Conservation (phyloP, 2,888 invertebrate genomes). For the Bellardia pandia region DNA sequence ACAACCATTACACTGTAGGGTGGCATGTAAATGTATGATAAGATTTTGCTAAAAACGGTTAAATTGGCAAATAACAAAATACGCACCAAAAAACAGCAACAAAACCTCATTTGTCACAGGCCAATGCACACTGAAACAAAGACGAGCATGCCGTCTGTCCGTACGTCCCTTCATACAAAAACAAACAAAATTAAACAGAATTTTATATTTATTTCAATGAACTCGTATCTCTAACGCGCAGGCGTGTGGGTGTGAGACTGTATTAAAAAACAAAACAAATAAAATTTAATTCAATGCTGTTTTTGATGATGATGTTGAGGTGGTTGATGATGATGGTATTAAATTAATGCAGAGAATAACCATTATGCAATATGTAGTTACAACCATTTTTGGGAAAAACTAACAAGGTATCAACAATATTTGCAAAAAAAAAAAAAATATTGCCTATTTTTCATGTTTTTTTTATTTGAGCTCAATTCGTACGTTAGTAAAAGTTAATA, state of each 20-base stretch:
- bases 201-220: conserved; percentile 61
- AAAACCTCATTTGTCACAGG: conserved; percentile 58
- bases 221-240: conserved; percentile 53
- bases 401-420: conserved; percentile 12
- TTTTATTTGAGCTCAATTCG: conserved; percentile 51
- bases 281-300: conserved; percentile 62
- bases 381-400: conserved; percentile 78
- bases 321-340: conserved; percentile 55
- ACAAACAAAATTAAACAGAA: conserved; percentile 23
- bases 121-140: conserved; percentile 45
- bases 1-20: not conserved
- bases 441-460: conserved; percentile 39
- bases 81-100: conserved; percentile 9
- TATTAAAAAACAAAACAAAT: conserved; percentile 29
- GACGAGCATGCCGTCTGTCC: not conserved
- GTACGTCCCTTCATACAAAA: conserved; percentile 23
- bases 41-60: not conserved
- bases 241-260: conserved; percentile 63
- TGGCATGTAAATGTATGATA: conserved; percentile 2
- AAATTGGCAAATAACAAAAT: conserved; percentile 4
- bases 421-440: conserved; percentile 39
- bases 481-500: conserved; percentile 66
- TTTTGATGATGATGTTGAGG: conserved; percentile 34
- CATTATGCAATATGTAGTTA: conserved; percentile 78
- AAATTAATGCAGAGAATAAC: conserved; percentile 65